A percentile compares a stretch with the other conserved stretches of the same genome.
phyloP scores from a whole-genome alignment of 1,140 invertebrate genomes.

The Achatina immaculata region DNA sequence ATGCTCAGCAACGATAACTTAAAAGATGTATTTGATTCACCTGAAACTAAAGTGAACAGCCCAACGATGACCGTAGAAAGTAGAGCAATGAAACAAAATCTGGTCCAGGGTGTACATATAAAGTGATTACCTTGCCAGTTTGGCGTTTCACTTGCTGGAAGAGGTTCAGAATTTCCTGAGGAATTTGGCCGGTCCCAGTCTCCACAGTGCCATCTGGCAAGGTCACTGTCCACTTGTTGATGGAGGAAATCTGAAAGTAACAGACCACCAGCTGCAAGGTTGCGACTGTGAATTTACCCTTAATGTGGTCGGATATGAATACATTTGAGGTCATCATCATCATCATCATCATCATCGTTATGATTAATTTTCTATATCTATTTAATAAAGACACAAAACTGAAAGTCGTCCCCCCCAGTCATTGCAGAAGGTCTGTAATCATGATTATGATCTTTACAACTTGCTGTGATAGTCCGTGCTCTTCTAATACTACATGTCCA shows the following conservation, averaged over 20 bases:
- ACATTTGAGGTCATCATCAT: not conserved
- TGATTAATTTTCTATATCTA: too few species aligned
- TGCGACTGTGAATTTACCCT: not conserved
- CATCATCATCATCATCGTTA: not conserved
- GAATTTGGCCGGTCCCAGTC: constrained; percentile 33
- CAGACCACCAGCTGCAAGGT: not conserved
- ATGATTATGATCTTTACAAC: not conserved
- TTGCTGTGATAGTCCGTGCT: too few species aligned
- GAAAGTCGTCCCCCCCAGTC: not conserved
- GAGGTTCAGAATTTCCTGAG: constrained; percentile 27
- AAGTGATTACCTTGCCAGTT: constrained; percentile 20
- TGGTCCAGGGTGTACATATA: too few species aligned
- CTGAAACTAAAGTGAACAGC: too few species aligned
- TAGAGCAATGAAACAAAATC: too few species aligned
- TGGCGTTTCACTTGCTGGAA: not conserved
- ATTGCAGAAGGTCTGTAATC: not conserved
- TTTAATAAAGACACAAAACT: too few species aligned
- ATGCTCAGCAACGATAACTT: too few species aligned
- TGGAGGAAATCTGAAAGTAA: constrained; percentile 2
- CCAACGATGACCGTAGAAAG: too few species aligned
- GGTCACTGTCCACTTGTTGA: constrained; percentile 26
- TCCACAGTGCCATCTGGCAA: constrained; percentile 33
- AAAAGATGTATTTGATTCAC: too few species aligned
- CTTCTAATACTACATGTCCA: too few species aligned
- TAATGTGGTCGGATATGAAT: not conserved